Evolutionary conservation across 2,888 invertebrate species (phyloP).

Genomic region (Dynastes hyllus): DNA sequence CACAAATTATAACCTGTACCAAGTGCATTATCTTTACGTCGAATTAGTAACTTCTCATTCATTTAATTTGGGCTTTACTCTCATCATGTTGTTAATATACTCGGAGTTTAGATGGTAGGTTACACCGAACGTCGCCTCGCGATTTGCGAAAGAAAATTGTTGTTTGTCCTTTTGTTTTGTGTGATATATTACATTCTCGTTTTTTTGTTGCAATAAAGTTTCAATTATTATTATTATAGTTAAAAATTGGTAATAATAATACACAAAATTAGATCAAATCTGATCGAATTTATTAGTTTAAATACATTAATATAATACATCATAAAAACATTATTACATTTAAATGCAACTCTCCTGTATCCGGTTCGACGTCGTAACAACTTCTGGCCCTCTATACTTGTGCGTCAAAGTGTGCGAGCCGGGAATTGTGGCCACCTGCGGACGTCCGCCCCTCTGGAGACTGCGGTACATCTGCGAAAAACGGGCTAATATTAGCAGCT

Average conservation of each 20-base stretch:
- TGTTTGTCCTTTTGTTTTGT: no score
- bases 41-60: no score
- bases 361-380: conserved; percentile 89
- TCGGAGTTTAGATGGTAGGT: no score
- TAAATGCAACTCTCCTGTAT: conserved; percentile 95
- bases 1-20: no score
- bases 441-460: conserved; percentile 72
- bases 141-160: no score
- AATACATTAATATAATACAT: conserved; percentile 69
- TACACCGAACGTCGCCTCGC: no score
- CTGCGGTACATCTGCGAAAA: conserved; percentile 85
- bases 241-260: background rate
- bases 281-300: conserved; percentile 61
- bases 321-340: conserved; percentile 72
- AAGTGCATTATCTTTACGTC: no score
- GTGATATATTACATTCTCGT: no score
- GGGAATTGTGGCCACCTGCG: conserved; percentile 63
- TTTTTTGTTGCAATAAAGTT: no score
- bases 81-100: no score
- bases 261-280: conserved; percentile 46
- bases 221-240: background rate
- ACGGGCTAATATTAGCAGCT: conserved; percentile 1
- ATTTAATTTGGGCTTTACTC: no score
- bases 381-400: conserved; percentile 87
- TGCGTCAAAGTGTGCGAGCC: conserved; percentile 85